Conservation (phyloP, 1,140 invertebrate genomes). For the Calephelis nemesis region DNA sequence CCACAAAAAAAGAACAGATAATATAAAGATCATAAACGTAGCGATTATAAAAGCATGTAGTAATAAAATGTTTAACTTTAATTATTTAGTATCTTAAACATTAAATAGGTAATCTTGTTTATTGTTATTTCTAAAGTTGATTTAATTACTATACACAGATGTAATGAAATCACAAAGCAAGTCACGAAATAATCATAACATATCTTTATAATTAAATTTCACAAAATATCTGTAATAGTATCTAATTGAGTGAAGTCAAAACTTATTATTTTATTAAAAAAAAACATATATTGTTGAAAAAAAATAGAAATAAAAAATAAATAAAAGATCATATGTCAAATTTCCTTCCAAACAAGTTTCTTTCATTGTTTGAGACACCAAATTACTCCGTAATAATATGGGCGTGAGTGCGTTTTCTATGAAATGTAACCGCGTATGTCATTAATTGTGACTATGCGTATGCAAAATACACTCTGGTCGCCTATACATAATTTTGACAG, state of each 20-base stretch:
- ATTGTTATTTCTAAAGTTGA: too few species aligned
- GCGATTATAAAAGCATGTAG: not conserved
- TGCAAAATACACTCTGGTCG: conserved; percentile 36
- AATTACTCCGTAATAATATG: conserved; percentile 16
- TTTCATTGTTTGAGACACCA: conserved; percentile 1
- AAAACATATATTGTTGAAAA: not conserved
- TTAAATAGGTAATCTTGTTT: too few species aligned
- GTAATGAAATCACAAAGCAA: too few species aligned
- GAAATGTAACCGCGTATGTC: conserved; percentile 8
- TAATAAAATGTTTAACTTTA: too few species aligned
- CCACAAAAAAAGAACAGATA: not conserved
- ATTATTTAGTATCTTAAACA: too few species aligned
- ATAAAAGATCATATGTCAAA: not conserved
- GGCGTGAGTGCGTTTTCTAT: conserved; percentile 27
- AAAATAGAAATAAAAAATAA: not conserved
- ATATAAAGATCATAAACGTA: not conserved
- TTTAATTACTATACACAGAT: too few species aligned
- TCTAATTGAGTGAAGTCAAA: too few species aligned
- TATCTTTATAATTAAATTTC: too few species aligned
- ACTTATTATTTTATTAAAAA: too few species aligned
- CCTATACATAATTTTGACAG: conserved; percentile 23
- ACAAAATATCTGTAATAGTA: too few species aligned
- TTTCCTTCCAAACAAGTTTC: not conserved
- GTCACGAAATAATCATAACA: too few species aligned
- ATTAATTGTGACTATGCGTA: conserved; percentile 27